Percentiles rank a stretch among this genome's conserved stretches.
phyloP scores from a whole-genome alignment of 2,113 vertebrate species.

The Camelus dromedarius region DNA sequence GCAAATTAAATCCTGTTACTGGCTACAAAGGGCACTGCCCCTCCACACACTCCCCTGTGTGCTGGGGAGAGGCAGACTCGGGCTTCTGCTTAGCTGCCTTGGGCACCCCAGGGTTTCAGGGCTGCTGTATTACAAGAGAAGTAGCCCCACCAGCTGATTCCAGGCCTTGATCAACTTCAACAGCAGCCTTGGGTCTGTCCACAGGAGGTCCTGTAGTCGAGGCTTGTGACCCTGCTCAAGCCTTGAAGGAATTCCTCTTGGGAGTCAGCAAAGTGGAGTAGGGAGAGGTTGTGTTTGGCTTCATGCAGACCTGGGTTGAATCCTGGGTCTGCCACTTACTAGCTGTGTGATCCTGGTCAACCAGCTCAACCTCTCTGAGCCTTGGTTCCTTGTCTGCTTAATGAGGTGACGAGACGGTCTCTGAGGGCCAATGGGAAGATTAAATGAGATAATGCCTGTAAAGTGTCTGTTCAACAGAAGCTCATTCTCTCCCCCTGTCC shows the following conservation, averaged over 20 bases:
- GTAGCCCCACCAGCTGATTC: background rate
- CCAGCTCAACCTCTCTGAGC: background rate
- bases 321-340: background rate
- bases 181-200: background rate
- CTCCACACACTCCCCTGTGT: background rate
- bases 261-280: background rate
- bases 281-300: fast-evolving
- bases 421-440: background rate
- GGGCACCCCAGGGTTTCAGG: background rate
- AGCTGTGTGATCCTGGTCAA: background rate
- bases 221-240: background rate
- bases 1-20: background rate
- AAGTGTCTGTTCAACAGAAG: background rate
- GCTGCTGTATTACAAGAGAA: background rate
- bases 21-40: background rate
- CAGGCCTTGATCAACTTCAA: background rate
- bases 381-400: background rate
- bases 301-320: background rate
- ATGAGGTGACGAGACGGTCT: background rate
- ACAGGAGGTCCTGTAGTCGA: background rate
- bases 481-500: too few relatives aligned
- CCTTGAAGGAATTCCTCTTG: background rate
- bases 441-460: background rate
- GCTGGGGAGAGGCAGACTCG: background rate
- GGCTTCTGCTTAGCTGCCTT: background rate